These are phyloP conservation scores for Pyrgilauda ruficollis DNA, from an alignment of 2,113 vertebrate species.

Conservation along the genomic window DNA sequence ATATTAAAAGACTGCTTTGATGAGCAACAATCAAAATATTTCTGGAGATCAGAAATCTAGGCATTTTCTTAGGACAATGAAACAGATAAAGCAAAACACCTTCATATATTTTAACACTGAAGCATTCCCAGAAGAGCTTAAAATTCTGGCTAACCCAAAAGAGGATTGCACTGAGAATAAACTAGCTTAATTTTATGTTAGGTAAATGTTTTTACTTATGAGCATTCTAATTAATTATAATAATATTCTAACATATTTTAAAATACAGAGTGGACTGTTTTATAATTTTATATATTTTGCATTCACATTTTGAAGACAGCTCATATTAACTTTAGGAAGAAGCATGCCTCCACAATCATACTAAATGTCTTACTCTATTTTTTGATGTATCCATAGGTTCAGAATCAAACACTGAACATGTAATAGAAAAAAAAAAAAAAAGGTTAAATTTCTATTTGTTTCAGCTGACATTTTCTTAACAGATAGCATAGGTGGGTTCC, in stretches of 20 bases:
- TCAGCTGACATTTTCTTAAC: not conserved
- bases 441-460: not conserved
- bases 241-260: not conserved
- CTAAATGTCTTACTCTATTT: not conserved
- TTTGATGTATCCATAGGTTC: not conserved
- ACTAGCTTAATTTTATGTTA: not conserved
- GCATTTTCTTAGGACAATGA: not conserved
- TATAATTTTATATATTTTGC: not conserved
- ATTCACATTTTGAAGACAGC: not conserved
- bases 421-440: not conserved
- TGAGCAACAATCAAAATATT: not conserved
- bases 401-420: not conserved
- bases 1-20: not conserved
- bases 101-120: not conserved
- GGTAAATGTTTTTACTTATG: not conserved
- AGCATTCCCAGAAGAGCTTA: not conserved
- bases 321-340: not conserved
- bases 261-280: not conserved
- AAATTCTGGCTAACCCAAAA: not conserved
- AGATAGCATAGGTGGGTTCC: not conserved
- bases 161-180: not conserved
- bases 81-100: not conserved
- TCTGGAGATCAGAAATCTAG: not conserved
- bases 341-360: not conserved
- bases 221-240: not conserved